Conservation (phyloP, 2,113 vertebrate species). For the Glaucidium brasilianum region DNA sequence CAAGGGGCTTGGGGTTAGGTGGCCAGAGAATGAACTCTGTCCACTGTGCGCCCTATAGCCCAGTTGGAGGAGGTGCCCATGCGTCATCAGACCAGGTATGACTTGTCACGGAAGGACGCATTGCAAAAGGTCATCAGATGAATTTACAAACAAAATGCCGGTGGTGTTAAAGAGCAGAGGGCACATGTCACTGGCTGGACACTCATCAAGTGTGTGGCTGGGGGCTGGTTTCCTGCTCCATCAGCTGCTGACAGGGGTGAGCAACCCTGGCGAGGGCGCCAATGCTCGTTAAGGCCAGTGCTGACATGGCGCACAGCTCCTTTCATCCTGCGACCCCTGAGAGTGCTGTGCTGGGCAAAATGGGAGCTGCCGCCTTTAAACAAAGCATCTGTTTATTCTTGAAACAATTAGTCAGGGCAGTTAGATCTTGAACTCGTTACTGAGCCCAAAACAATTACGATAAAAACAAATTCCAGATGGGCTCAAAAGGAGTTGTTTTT, state of each 20-base stretch:
- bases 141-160: not conserved
- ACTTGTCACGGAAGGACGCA: not conserved
- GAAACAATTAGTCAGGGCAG: slow-evolving; percentile 44
- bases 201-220: rapidly evolving
- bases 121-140: not conserved
- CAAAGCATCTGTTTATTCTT: slow-evolving; percentile 51
- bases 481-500: slow-evolving; percentile 55
- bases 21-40: not conserved
- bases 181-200: rapidly evolving
- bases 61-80: not conserved
- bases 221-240: not conserved
- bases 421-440: slow-evolving; percentile 55
- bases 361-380: slow-evolving; percentile 2
- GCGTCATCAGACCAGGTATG: not conserved
- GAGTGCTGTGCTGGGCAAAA: not conserved
- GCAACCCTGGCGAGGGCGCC: not conserved
- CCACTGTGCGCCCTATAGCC: rapidly evolving
- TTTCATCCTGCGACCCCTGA: not conserved
- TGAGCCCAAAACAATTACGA: slow-evolving; percentile 24
- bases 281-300: not conserved
- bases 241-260: not conserved
- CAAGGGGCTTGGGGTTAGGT: not conserved
- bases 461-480: slow-evolving; percentile 62
- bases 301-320: not conserved
- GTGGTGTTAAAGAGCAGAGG: not conserved